Evolutionary conservation across 1,140 invertebrate species (phyloP).

Genomic region (Bradysia coprophila): DNA sequence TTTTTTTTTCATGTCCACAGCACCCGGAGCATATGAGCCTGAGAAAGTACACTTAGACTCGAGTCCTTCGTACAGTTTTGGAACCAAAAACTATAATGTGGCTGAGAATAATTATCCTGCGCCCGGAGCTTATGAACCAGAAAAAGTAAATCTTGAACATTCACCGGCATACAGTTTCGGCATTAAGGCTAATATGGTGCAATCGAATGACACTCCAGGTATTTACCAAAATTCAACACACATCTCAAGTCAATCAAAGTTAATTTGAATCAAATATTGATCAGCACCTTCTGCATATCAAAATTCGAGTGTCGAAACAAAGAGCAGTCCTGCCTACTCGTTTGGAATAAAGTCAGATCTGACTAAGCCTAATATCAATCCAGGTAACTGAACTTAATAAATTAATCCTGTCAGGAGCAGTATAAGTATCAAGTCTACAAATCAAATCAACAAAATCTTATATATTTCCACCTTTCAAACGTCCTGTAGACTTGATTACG

Average conservation of each 20-base stretch:
- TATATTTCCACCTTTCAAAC: no score
- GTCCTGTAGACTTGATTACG: no score
- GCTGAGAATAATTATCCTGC: slow-evolving; percentile 34
- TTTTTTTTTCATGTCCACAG: no score
- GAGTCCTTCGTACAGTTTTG: slow-evolving; percentile 29
- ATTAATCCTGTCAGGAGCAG: no score
- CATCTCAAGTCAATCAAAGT: slow-evolving; percentile 30
- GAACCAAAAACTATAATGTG: slow-evolving; percentile 26
- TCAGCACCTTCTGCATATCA: slow-evolving; percentile 39
- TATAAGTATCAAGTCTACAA: no score
- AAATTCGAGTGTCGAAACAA: slow-evolving; percentile 40
- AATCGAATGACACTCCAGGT: slow-evolving; percentile 21
- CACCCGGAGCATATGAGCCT: slow-evolving; percentile 35
- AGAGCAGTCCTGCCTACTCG: slow-evolving; percentile 36
- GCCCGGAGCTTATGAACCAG: slow-evolving; percentile 35
- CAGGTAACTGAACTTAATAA: slow-evolving; percentile 40
- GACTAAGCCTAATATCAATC: slow-evolving; percentile 25
- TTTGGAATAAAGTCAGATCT: slow-evolving; percentile 33
- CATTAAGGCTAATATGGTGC: slow-evolving; percentile 7
- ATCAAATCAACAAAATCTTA: no score
- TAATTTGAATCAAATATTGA: slow-evolving; percentile 32
- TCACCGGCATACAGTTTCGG: slow-evolving; percentile 29
- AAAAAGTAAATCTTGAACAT: slow-evolving; percentile 35
- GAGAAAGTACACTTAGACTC: slow-evolving; percentile 32
- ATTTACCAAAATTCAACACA: slow-evolving; percentile 6